Conservation (phyloP, 2,797 vertebrate species). For the Enteromius trimaculatus region DNA sequence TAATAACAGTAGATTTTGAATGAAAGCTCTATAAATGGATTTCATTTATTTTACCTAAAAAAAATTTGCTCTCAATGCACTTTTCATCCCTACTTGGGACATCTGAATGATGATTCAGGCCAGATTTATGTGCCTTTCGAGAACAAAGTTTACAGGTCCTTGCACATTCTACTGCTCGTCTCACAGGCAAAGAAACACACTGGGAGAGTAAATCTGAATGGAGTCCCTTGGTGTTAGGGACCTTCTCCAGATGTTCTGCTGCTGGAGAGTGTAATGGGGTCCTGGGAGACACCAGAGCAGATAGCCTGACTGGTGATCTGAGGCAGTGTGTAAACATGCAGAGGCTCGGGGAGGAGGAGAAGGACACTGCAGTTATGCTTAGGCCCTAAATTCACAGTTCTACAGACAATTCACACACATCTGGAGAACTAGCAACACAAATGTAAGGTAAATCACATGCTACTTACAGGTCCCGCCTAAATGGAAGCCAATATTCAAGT, state of each 20-base stretch:
- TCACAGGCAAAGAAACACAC: neutral
- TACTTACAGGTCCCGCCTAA: neutral
- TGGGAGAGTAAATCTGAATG: neutral
- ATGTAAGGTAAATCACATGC: neutral
- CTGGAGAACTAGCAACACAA: slow-evolving; percentile 14
- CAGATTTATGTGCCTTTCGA: neutral
- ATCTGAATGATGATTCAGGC: neutral
- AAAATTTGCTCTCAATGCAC: neutral
- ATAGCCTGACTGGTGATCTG: slow-evolving; percentile 27
- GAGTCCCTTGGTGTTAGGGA: slow-evolving; percentile 5
- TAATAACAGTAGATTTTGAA: neutral
- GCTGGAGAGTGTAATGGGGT: slow-evolving; percentile 21
- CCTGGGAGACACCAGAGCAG: neutral
- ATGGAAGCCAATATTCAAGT: neutral
- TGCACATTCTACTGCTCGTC: neutral
- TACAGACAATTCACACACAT: slow-evolving; percentile 5
- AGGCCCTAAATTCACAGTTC: neutral
- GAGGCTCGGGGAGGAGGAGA: neutral
- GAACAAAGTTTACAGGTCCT: neutral
- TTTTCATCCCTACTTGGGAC: neutral
- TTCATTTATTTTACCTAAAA: neutral
- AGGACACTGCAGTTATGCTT: slow-evolving; percentile 3
- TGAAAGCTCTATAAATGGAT: neutral
- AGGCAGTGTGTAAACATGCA: slow-evolving; percentile 38
- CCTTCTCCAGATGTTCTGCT: slow-evolving; percentile 11